Conservation (phyloP, 2,888 invertebrate species). For the Caenorhabditis plicata region DNA sequence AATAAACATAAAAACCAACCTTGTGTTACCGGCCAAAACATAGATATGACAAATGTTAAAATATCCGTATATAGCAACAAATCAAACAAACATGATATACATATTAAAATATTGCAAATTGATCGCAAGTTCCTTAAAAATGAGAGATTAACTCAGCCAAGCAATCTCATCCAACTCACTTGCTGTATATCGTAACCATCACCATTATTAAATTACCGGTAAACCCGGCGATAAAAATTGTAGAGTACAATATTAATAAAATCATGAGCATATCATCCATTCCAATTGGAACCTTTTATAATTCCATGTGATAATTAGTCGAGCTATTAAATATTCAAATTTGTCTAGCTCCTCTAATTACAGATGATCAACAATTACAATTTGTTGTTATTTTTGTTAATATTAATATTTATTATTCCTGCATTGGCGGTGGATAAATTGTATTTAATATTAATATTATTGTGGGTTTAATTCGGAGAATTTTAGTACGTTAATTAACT, state of each 20-base stretch:
- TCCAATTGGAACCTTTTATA: not conserved
- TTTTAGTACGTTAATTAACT: no score
- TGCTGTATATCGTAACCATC: conserved; percentile 25
- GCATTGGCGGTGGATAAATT: no score
- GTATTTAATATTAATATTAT: no score
- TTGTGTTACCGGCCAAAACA: conserved; percentile 16
- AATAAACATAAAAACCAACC: no score
- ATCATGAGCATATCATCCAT: conserved; percentile 18
- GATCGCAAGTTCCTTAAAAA: conserved; percentile 17
- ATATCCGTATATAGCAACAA: conserved; percentile 21
- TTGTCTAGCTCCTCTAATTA: no score
- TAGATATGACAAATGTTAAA: conserved; percentile 17
- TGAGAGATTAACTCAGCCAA: not conserved
- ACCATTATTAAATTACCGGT: conserved; percentile 26
- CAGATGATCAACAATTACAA: no score
- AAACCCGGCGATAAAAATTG: conserved; percentile 20
- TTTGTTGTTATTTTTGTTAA: no score
- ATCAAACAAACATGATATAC: conserved; percentile 20
- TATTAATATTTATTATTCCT: no score
- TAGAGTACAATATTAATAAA: conserved; percentile 14
- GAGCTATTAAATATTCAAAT: no score
- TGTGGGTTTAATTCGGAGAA: no score
- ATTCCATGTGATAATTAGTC: not conserved
- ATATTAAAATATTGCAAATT: conserved; percentile 27
- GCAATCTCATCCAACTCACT: conserved; percentile 3